Evolutionary conservation across 2,888 invertebrate genomes (phyloP), one percentile per base, ranked within the genome.

Genomic region (Formica aserva): DNA sequence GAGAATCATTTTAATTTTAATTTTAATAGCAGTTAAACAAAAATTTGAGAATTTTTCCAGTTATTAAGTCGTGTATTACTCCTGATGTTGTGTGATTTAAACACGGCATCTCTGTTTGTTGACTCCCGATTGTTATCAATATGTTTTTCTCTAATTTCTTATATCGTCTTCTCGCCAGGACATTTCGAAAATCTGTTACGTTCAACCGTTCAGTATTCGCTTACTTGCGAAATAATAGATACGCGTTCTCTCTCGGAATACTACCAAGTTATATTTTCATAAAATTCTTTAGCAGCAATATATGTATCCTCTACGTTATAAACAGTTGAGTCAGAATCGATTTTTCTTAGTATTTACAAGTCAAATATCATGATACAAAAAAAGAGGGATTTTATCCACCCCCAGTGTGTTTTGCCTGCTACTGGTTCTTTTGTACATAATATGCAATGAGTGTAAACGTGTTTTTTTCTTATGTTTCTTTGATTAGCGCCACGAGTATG

Each of bases 401-500:
- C 3, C 41, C 15, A 3, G 4, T 45, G 0, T 48, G 18, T n/a
- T 5, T 48, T 18, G n/a, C n/a, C 8, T 8, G 2, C n/a, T 52
- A n/a, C n/a, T n/a, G 5, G 2, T 52, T 8, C n/a, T 52, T n/a
- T 52, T 8, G 8, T 6, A 6, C 8, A n/a, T 4, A 22, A 6
- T 18, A 3, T 2, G 3, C 13, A 11, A 13, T 41, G 11, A 11
- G 9, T 41, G 3, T 45, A 45, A 45, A 35, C 6, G 6, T 45
- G 15, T 1, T 63, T 1, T 72, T 8, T 65, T 41, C 3, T 29
- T 5, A 45, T 57, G 13, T 15, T 45, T 45, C 35, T 35, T 35
- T 82, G 6, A 4, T 83, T 63, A 83, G 83, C 57, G 13, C 18
- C 11, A 63, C 48, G 26, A 78, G 63, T 76, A 92, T 92, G 93